These are phyloP conservation scores for Choreutis nemorana DNA, from an alignment of 2,888 invertebrate species.

Conservation along the genomic window DNA sequence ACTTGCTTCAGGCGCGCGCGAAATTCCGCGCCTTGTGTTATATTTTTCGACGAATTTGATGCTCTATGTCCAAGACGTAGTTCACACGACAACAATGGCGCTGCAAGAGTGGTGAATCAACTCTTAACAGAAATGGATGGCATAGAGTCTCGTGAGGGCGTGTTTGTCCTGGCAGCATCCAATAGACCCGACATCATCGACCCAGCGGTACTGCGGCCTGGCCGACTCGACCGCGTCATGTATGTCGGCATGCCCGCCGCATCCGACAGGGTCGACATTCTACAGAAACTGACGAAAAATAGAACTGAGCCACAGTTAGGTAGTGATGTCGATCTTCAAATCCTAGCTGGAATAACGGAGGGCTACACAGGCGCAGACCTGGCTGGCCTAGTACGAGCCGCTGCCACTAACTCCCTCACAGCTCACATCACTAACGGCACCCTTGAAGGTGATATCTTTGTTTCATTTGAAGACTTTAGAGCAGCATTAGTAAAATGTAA, in stretches of 20 bases:
- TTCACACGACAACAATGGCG: conserved; percentile 74
- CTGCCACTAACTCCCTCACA: conserved; percentile 81
- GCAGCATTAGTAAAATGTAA: conserved; percentile 79
- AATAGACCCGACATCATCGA: conserved; percentile 98
- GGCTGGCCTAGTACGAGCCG: conserved; percentile 87
- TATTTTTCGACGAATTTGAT: conserved; percentile 99
- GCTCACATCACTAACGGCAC: conserved; percentile 72
- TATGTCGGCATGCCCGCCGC: conserved; percentile 88
- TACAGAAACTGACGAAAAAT: conserved; percentile 88
- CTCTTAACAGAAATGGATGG: conserved; percentile 99
- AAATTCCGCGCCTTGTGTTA: conserved; percentile 96
- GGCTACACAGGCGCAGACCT: conserved; percentile 96
- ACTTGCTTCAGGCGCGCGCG: conserved; percentile 94
- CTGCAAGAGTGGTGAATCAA: conserved; percentile 93
- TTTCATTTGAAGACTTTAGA: conserved; percentile 77
- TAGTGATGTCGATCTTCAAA: conserved; percentile 77
- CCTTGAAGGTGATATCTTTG: conserved; percentile 63
- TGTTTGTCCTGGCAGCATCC: conserved; percentile 95
- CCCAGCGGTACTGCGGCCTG: conserved; percentile 88
- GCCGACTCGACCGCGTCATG: conserved; percentile 88
- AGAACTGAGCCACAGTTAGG: conserved; percentile 81
- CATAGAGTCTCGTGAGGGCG: conserved; percentile 87
- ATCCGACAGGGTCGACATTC: conserved; percentile 85
- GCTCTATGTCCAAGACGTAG: conserved; percentile 91
- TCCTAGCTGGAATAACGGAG: conserved; percentile 73